Evolutionary conservation across 2,113 vertebrate species (phyloP), one percentile per base, ranked within the genome.

Genomic region (Aldabrachelys gigantea): DNA sequence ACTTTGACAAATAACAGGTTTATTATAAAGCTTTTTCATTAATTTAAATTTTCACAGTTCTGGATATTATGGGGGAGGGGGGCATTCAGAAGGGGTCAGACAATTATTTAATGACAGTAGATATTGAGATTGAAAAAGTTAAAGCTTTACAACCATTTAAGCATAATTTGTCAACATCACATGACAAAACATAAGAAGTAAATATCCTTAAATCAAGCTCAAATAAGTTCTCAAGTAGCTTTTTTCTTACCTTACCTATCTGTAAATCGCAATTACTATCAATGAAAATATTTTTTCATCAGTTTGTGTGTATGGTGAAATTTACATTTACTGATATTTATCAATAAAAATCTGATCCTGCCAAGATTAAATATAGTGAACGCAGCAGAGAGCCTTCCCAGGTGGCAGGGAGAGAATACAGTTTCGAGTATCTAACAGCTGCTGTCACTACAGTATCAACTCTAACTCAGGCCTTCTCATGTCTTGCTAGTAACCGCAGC

Each of bases 361-460:
- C 35, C 14, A 69, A n/a, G 8, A 5, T 35, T 69, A 69, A 69
- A 69, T n/a, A 54, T 1, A 88, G 83, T 24, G 41, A 80, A 94
- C 1, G 2, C 75, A 91, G 2, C 75, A 91, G 87, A 96, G 80
- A 56, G 81, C 50, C 93, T 95, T 94, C 89, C 93, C 93, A 95
- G 79, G 87, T 89, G 87, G 85, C 62, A 95, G 75, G 78, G 29
- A 84, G 75, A 90, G 87, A 95, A 91, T 75, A 90, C 1, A 94
- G 81, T 65, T 94, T 89, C 85, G 87, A 72, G 94, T 4, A 94
- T 10, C 65, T 83, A 95, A 95, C 85, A 95, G 90, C 86, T 95
- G 88, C 95, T 96, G 52, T 69, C 75, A 81, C 59, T 75, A 92
- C 79, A 91, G 83, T 85, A 85, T 52, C 93, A 93, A 93, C 79